Conservation (phyloP, 2,113 vertebrate species). For the Alethe diademata region DNA sequence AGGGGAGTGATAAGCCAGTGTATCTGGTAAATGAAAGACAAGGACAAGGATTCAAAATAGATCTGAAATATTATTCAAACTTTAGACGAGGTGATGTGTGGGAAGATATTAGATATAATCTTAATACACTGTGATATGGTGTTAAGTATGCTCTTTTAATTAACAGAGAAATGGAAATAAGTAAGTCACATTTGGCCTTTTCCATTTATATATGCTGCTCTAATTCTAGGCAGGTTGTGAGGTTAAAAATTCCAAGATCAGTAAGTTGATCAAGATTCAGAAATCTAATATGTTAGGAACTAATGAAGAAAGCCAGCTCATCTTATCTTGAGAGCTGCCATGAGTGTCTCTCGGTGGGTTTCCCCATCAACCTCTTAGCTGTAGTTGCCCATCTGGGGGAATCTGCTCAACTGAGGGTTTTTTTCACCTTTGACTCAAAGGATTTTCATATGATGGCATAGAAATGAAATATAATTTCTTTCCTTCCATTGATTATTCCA, state of each 20-base stretch:
- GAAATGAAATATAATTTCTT: neutral
- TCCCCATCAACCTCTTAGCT: neutral
- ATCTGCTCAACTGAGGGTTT: neutral
- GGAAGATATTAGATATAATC: neutral
- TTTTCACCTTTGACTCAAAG: neutral
- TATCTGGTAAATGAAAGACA: neutral
- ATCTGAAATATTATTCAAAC: neutral
- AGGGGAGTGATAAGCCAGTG: neutral
- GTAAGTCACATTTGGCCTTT: neutral
- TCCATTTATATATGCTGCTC: neutral
- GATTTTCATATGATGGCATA: neutral
- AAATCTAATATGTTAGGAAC: neutral
- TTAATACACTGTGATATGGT: neutral
- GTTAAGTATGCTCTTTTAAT: neutral
- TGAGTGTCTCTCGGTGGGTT: fast-evolving
- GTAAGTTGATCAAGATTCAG: neutral
- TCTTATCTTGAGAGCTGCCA: neutral
- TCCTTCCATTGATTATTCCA: neutral
- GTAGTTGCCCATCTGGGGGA: neutral
- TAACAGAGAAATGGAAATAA: neutral
- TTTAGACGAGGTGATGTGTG: neutral
- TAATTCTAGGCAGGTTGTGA: neutral
- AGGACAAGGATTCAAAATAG: neutral
- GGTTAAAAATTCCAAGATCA: neutral
- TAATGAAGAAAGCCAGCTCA: neutral